Evolutionary conservation across 1,140 invertebrate species (phyloP).

Genomic region (Cherax destructor): DNA sequence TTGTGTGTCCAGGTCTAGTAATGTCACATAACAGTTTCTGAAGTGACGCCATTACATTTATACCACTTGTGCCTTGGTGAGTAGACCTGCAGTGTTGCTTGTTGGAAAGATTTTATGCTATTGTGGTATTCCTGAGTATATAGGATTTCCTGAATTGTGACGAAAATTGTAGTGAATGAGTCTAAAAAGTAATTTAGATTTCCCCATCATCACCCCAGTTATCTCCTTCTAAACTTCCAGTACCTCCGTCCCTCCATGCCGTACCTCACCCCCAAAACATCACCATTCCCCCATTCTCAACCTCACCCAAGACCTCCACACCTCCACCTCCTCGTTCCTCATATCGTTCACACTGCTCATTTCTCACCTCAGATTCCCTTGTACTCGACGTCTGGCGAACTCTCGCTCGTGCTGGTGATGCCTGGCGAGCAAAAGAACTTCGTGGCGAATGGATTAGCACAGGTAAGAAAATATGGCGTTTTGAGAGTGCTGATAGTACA

Average conservation of each 20-base stretch:
- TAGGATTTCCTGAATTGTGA: too few relatives aligned
- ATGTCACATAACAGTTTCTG: too few relatives aligned
- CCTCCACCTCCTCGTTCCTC: background rate
- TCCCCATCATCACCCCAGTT: too few relatives aligned
- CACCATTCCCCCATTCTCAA: background rate
- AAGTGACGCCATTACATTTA: too few relatives aligned
- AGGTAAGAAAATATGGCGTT: constrained; percentile 10
- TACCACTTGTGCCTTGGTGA: too few relatives aligned
- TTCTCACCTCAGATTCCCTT: constrained; percentile 59
- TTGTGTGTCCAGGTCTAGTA: too few relatives aligned
- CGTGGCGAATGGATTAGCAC: constrained; percentile 64
- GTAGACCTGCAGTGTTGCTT: too few relatives aligned
- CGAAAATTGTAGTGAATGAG: too few relatives aligned
- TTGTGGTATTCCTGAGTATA: too few relatives aligned
- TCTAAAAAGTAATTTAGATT: too few relatives aligned
- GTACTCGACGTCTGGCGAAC: constrained; percentile 46
- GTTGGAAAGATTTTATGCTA: too few relatives aligned
- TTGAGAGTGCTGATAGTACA: background rate
- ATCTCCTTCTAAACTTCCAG: too few relatives aligned
- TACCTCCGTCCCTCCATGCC: background rate
- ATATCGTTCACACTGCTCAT: background rate
- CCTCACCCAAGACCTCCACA: background rate
- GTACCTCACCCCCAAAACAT: background rate
- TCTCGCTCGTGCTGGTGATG: constrained; percentile 69
- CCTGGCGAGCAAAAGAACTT: constrained; percentile 71